A percentile compares a stretch with the other conserved stretches of the same genome.
Conservation (phyloP, 2,888 invertebrate species). For the Drosophila rubida region DNA sequence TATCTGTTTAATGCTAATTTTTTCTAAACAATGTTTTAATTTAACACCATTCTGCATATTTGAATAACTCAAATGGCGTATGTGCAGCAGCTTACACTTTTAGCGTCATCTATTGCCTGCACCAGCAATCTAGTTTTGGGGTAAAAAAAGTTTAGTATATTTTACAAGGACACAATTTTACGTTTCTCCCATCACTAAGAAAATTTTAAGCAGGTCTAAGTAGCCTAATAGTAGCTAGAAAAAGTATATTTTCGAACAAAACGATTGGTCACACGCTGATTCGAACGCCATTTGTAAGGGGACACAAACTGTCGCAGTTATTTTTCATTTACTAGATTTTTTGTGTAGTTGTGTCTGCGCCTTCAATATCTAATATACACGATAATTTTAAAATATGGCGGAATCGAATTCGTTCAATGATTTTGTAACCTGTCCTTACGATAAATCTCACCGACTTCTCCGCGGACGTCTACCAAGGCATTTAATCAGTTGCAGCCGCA, state of each 20-base stretch:
- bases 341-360: too few species aligned
- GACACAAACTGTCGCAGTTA: background rate
- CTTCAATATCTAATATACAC: too few species aligned
- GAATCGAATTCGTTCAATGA: constrained; percentile 27
- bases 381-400: too few species aligned
- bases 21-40: too few species aligned
- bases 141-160: too few species aligned
- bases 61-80: too few species aligned
- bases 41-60: too few species aligned
- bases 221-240: background rate
- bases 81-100: background rate
- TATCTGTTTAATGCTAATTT: too few species aligned
- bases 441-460: constrained; percentile 29
- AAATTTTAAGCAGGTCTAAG: background rate
- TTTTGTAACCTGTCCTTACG: constrained; percentile 35
- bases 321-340: too few species aligned
- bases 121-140: too few species aligned
- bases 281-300: background rate
- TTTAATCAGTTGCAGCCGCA: constrained; percentile 36
- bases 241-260: background rate
- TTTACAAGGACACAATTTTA: too few species aligned
- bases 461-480: constrained; percentile 37
- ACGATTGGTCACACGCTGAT: background rate
- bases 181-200: too few species aligned
- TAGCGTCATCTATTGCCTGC: background rate